Conservation (phyloP, 2,797 vertebrate genomes). For the Hypotaenidia philippensis region DNA sequence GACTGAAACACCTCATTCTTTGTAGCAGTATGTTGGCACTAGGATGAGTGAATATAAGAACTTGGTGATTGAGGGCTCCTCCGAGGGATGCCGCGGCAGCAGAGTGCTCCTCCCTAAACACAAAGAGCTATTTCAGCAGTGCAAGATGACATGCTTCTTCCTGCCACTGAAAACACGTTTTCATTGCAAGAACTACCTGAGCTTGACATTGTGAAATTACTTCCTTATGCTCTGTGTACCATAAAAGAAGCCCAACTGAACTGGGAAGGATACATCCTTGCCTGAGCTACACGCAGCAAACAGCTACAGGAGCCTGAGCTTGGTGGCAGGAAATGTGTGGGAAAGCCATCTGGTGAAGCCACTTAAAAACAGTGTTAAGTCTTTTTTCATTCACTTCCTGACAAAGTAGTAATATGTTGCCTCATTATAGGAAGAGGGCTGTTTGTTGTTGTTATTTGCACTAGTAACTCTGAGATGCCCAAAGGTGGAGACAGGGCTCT, state of each 20-base stretch:
- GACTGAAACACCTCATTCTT: conserved; percentile 48
- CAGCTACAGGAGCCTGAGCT: conserved; percentile 47
- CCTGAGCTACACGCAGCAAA: not conserved
- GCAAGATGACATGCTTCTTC: conserved; percentile 24
- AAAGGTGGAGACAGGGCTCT: not conserved
- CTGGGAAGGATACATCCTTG: not conserved
- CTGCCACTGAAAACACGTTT: conserved; percentile 18
- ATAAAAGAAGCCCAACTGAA: conserved; percentile 11
- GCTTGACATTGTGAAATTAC: conserved; percentile 18
- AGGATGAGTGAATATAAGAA: not conserved
- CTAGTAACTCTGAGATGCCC: conserved; percentile 1
- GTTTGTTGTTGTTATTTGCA: not conserved
- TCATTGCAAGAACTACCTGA: conserved; percentile 49
- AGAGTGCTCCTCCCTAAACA: not conserved
- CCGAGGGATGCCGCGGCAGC: not conserved
- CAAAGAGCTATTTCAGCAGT: conserved; percentile 32
- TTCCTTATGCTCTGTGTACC: not conserved
- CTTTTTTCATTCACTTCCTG: conserved; percentile 68
- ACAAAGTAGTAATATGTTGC: conserved; percentile 60
- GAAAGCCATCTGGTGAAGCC: conserved; percentile 70
- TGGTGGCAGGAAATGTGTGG: conserved; percentile 68
- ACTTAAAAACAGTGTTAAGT: conserved; percentile 39
- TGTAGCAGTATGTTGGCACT: conserved; percentile 16
- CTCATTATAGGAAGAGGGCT: conserved; percentile 9
- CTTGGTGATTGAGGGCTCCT: conserved; percentile 31